Conservation (phyloP, 2,113 vertebrate species). For the Callithrix jacchus region DNA sequence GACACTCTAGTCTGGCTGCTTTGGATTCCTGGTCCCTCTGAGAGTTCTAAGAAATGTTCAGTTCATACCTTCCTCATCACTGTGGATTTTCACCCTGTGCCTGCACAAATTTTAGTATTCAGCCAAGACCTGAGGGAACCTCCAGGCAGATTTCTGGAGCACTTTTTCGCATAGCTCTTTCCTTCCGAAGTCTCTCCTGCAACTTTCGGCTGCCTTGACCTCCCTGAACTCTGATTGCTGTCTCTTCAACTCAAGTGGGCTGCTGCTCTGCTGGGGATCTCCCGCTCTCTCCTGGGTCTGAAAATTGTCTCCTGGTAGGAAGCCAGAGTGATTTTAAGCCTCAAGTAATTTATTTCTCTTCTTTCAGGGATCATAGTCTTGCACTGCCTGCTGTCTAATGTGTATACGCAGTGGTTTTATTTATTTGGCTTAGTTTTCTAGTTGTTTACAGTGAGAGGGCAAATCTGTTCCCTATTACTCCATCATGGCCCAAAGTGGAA, state of each 20-base stretch:
- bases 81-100: neutral
- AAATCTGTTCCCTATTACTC: neutral
- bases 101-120: neutral
- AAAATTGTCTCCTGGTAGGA: neutral
- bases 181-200: neutral
- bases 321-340: neutral
- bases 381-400: neutral
- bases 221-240: neutral
- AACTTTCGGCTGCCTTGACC: neutral
- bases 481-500: neutral
- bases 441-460: neutral
- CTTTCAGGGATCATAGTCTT: neutral
- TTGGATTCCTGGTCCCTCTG: neutral
- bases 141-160: neutral
- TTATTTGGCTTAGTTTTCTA: neutral
- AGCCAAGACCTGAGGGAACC: neutral
- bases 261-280: neutral
- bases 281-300: neutral
- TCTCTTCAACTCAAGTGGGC: neutral
- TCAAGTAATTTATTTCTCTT: neutral
- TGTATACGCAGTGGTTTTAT: neutral
- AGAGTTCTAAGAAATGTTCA: neutral
- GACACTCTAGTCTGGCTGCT: neutral
- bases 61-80: neutral
- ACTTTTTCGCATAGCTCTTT: neutral